phyloP scores from a whole-genome alignment of 2,888 invertebrate genomes.

The Perizoma affinitatum region DNA sequence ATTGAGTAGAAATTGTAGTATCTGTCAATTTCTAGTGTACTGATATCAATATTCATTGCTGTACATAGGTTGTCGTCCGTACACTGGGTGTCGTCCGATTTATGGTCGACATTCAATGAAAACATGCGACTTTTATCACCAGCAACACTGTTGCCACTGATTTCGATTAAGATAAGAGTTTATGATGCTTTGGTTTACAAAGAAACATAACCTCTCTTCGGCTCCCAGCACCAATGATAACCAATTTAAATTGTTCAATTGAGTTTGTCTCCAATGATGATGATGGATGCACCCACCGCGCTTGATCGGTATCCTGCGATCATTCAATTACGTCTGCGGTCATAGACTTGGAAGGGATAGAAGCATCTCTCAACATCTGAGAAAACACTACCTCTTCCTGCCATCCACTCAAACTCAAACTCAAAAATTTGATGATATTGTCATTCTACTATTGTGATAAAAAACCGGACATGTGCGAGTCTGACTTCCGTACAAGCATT shows the following conservation, averaged over 20 bases:
- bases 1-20: background rate
- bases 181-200: constrained; percentile 14
- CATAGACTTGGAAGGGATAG: constrained; percentile 15
- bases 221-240: constrained; percentile 38
- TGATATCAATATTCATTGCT: background rate
- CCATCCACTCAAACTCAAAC: too few species aligned
- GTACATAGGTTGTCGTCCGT: background rate
- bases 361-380: constrained; percentile 1
- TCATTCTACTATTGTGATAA: too few species aligned
- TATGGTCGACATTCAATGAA: too few species aligned
- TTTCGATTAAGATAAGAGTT: constrained; percentile 11
- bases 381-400: too few species aligned
- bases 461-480: too few species aligned
- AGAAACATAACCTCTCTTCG: constrained; percentile 14
- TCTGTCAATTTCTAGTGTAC: background rate
- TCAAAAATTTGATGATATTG: too few species aligned
- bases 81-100: too few species aligned
- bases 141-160: background rate
- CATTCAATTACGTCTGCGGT: constrained; percentile 64
- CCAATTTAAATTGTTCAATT: constrained; percentile 62
- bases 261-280: constrained; percentile 63
- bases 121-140: too few species aligned
- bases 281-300: constrained; percentile 72
- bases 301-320: constrained; percentile 69
- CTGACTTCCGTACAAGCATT: too few species aligned